phyloP scores from a whole-genome alignment of 2,888 invertebrate species.

The Tryphoninae sp. region DNA sequence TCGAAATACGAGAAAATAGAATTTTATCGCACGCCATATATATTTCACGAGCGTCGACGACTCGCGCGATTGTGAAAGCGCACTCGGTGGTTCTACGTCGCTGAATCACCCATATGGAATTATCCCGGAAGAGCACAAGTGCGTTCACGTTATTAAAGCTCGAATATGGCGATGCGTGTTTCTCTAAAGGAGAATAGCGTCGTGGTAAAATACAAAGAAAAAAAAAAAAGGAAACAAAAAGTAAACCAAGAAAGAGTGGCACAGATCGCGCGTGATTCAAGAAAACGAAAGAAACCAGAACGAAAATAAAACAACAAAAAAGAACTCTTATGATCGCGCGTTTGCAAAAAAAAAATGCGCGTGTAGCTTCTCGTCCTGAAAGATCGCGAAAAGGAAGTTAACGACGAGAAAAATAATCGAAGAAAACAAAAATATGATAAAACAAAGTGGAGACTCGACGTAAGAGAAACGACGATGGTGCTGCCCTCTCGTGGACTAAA shows the following conservation, averaged over 20 bases:
- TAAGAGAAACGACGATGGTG: too few relatives aligned
- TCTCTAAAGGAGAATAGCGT: constrained; percentile 16
- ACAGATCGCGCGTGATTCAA: not conserved
- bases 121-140: constrained; percentile 42
- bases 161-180: constrained; percentile 28
- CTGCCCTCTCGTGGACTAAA: constrained; percentile 22
- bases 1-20: constrained; percentile 29
- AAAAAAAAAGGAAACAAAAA: not conserved
- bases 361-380: too few relatives aligned
- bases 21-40: constrained; percentile 42
- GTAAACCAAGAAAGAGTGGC: constrained; percentile 37
- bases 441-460: too few relatives aligned
- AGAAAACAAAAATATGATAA: not conserved
- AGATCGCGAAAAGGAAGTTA: too few relatives aligned
- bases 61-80: constrained; percentile 26
- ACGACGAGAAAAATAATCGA: not conserved
- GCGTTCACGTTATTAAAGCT: constrained; percentile 41
- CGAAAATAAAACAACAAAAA: not conserved
- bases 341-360: too few relatives aligned
- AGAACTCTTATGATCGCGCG: too few relatives aligned
- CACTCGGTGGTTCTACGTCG: constrained; percentile 12
- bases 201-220: not conserved
- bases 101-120: constrained; percentile 38
- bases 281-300: not conserved
- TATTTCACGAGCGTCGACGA: constrained; percentile 19